phyloP scores from a whole-genome alignment of 2,888 invertebrate genomes.

The Heliconius aoede region DNA sequence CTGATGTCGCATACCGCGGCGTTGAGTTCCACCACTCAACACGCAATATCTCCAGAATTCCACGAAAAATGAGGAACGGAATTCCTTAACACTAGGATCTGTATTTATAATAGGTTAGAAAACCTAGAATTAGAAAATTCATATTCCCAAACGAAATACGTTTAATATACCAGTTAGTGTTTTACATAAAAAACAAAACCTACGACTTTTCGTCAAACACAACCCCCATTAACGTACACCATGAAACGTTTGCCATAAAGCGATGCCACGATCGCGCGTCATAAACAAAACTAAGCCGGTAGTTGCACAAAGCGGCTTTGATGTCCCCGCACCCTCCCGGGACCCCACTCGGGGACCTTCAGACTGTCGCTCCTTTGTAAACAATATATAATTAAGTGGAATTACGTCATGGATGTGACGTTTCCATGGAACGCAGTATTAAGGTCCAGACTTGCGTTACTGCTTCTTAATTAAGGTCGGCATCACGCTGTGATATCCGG shows the following conservation, averaged over 20 bases:
- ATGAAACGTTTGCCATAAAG: slow-evolving; percentile 32
- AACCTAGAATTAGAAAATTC: too few relatives aligned
- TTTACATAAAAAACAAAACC: neutral
- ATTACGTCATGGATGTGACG: slow-evolving; percentile 27
- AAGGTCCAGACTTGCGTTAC: slow-evolving; percentile 10
- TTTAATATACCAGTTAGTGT: neutral
- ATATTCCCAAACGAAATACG: neutral
- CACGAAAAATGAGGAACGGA: too few relatives aligned
- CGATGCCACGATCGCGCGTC: slow-evolving; percentile 33
- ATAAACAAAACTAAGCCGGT: slow-evolving; percentile 40
- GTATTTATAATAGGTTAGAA: too few relatives aligned
- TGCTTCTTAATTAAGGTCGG: slow-evolving; percentile 7
- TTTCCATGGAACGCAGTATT: neutral
- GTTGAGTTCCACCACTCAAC: too few relatives aligned
- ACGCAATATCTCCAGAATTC: too few relatives aligned
- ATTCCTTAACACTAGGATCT: too few relatives aligned
- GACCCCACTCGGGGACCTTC: neutral
- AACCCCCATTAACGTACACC: slow-evolving; percentile 18
- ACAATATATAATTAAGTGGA: slow-evolving; percentile 40
- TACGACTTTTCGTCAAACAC: neutral
- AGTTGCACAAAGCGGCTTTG: slow-evolving; percentile 36
- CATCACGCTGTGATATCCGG: slow-evolving; percentile 6
- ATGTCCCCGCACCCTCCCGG: slow-evolving; percentile 29
- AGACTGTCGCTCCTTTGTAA: slow-evolving; percentile 29
- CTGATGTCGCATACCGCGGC: too few relatives aligned